Conservation (phyloP, 2,113 vertebrate genomes). For the Rhinolophus ferrumequinum region DNA sequence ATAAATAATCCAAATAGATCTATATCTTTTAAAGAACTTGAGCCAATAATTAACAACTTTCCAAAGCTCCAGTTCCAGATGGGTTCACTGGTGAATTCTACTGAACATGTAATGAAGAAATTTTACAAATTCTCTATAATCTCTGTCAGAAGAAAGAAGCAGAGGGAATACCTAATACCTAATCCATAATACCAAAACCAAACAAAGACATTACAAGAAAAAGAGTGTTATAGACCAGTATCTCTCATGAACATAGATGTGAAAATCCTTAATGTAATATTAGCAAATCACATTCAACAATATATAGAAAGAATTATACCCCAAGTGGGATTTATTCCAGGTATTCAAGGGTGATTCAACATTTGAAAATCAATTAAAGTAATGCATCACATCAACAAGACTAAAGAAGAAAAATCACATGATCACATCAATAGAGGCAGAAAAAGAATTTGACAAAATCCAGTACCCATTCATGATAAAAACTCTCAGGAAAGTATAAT, state of each 20-base stretch:
- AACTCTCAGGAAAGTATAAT: neutral
- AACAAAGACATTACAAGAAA: neutral
- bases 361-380: neutral
- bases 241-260: neutral
- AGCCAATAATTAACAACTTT: neutral
- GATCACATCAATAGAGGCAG: neutral
- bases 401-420: neutral
- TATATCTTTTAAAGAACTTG: neutral
- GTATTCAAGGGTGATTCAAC: neutral
- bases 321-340: neutral
- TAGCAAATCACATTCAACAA: neutral
- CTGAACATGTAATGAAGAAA: neutral
- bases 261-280: neutral
- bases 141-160: neutral
- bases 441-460: neutral
- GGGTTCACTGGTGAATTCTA: neutral
- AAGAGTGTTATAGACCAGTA: neutral
- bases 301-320: neutral
- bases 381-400: neutral
- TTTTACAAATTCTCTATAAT: neutral
- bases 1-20: neutral
- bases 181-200: neutral
- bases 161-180: neutral
- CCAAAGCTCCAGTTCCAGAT: neutral
- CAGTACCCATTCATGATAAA: neutral